These are phyloP conservation scores for Chionis minor DNA, from an alignment of 2,113 vertebrate genomes.

Conservation along the genomic window DNA sequence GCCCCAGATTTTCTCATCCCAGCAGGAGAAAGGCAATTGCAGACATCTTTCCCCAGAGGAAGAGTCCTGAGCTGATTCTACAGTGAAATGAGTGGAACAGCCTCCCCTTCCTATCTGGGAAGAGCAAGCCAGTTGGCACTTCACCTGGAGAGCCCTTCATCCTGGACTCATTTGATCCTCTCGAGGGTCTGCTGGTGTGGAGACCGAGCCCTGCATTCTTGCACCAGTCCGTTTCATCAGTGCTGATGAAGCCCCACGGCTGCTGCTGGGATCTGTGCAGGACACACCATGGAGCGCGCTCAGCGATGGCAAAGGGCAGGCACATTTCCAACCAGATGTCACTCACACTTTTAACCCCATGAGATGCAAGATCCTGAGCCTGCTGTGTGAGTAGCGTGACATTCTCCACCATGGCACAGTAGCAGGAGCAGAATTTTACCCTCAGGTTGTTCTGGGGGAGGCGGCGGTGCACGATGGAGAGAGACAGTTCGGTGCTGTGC, in stretches of 20 bases:
- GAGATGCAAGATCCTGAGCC: background rate
- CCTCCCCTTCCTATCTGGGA: background rate
- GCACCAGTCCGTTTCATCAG: rapidly evolving
- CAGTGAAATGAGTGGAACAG: background rate
- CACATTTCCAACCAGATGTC: background rate
- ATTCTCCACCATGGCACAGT: background rate
- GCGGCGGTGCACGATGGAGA: background rate
- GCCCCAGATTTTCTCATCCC: background rate
- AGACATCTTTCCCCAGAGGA: background rate
- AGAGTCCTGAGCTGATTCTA: background rate
- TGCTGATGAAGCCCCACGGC: rapidly evolving
- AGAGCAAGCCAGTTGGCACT: background rate
- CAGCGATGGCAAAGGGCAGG: background rate
- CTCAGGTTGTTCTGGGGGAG: background rate
- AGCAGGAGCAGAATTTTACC: background rate
- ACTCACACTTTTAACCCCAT: background rate
- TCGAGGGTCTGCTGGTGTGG: background rate
- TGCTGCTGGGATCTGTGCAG: background rate
- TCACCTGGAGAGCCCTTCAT: background rate
- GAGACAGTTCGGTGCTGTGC: background rate
- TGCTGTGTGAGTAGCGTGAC: background rate
- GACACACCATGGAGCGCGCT: background rate
- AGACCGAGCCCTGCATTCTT: background rate
- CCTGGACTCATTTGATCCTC: background rate
- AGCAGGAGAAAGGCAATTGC: background rate